These are phyloP conservation scores for Euphydryas editha DNA, from an alignment of 2,888 invertebrate genomes.

Conservation along the genomic window DNA sequence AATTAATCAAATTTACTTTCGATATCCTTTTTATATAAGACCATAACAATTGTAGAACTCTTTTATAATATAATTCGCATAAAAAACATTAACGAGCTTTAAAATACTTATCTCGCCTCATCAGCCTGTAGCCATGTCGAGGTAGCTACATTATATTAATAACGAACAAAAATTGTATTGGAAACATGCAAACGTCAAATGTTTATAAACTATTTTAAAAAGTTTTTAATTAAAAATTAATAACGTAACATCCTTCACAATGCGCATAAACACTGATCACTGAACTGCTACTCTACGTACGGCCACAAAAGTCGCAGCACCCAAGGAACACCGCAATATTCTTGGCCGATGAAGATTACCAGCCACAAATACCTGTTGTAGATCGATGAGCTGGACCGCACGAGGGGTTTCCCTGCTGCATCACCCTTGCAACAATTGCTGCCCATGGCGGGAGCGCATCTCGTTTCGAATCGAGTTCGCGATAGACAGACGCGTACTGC, in stretches of 20 bases:
- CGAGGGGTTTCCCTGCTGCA: conserved; percentile 73
- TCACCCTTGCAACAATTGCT: conserved; percentile 85
- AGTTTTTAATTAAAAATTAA: neutral
- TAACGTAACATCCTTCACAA: conserved; percentile 16
- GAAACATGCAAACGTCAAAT: neutral
- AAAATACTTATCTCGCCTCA: conserved; percentile 12
- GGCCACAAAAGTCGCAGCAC: conserved; percentile 60
- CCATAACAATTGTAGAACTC: too few relatives aligned
- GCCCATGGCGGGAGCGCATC: conserved; percentile 80
- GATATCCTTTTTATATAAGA: too few relatives aligned
- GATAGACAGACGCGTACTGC: conserved; percentile 71
- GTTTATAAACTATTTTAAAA: neutral
- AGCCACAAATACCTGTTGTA: conserved; percentile 80
- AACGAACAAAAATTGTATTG: conserved; percentile 13
- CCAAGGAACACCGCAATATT: conserved; percentile 66
- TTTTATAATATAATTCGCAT: neutral
- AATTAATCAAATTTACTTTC: too few relatives aligned
- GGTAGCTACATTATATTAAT: conserved; percentile 20
- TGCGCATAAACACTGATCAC: conserved; percentile 39
- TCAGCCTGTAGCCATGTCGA: conserved; percentile 11
- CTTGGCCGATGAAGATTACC: conserved; percentile 65
- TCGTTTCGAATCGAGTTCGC: conserved; percentile 67
- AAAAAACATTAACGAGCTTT: conserved; percentile 8
- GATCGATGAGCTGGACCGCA: conserved; percentile 75
- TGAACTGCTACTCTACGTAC: conserved; percentile 60